Conservation (phyloP, 2,888 invertebrate genomes). For the Meloe dianella region DNA sequence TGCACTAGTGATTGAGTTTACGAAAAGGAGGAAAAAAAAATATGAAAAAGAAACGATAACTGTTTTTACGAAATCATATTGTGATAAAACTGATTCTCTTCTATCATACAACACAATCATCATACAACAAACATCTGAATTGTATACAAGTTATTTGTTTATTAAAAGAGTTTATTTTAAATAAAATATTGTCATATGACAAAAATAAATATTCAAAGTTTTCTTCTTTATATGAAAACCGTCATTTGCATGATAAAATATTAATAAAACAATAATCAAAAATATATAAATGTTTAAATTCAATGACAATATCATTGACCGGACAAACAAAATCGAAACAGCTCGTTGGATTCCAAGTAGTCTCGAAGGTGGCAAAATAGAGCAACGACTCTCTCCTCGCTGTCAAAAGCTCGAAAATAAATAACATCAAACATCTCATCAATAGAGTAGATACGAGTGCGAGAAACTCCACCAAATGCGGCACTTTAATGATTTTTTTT, state of each 20-base stretch:
- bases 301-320: conserved; percentile 10
- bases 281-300: background rate
- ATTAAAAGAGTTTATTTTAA: background rate
- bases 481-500: background rate
- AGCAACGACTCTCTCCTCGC: conserved; percentile 16
- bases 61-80: conserved; percentile 6
- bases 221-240: background rate
- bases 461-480: conserved; percentile 3
- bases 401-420: conserved; percentile 12
- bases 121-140: no score
- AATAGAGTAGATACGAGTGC: background rate
- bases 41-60: background rate
- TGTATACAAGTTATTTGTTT: background rate
- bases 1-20: background rate
- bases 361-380: conserved; percentile 13
- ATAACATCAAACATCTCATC: no score
- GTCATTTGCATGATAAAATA: background rate
- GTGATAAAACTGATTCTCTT: background rate
- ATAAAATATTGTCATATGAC: background rate
- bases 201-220: background rate
- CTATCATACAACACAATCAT: background rate
- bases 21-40: background rate
- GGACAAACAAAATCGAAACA: conserved; percentile 14
- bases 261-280: background rate
- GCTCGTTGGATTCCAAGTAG: conserved; percentile 1